phyloP scores from a whole-genome alignment of 2,113 vertebrate genomes.

The Porphyrio hochstetteri region DNA sequence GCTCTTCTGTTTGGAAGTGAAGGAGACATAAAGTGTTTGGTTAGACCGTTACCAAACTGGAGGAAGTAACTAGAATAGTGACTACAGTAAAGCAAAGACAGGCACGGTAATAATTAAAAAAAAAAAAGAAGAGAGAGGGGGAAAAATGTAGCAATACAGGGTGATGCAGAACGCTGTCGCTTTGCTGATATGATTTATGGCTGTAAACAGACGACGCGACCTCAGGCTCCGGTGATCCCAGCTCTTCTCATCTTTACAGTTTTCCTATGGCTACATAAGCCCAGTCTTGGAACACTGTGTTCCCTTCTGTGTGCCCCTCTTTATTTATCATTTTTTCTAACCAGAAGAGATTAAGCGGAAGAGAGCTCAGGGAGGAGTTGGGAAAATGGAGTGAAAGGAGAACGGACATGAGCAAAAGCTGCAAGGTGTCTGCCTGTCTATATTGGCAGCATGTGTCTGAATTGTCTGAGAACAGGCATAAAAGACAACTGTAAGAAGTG shows the following conservation, averaged over 20 bases:
- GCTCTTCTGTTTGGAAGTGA: slow-evolving; percentile 26
- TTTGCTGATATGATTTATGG: background rate
- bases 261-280: background rate
- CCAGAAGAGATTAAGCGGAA: background rate
- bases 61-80: background rate
- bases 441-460: background rate
- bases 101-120: background rate
- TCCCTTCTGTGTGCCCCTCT: background rate
- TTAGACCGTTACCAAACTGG: background rate
- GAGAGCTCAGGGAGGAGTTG: background rate
- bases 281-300: background rate
- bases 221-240: background rate
- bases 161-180: background rate
- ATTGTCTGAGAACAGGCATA: background rate
- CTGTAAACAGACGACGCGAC: background rate
- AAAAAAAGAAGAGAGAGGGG: background rate
- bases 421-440: rapidly evolving
- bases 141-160: background rate
- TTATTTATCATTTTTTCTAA: background rate
- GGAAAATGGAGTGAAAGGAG: background rate
- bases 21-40: background rate
- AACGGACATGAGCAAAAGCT: background rate
- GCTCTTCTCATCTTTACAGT: background rate
- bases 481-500: background rate
- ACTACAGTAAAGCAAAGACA: background rate